Evolutionary conservation across 2,113 vertebrate genomes (phyloP), one percentile per base, ranked within the genome.

Genomic region (Xiphias gladius): DNA sequence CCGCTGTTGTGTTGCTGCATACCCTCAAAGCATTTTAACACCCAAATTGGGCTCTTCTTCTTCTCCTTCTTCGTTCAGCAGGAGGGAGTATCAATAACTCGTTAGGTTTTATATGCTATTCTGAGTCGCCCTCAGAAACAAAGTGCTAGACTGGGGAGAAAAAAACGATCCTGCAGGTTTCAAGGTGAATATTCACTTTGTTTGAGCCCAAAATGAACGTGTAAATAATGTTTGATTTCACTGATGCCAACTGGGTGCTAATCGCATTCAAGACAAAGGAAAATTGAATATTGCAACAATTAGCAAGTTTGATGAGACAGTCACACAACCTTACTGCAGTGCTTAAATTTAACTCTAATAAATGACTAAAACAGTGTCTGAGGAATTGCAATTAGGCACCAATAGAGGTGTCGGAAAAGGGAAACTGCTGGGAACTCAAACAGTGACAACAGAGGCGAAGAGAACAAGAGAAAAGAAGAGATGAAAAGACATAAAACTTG

Each of bases 331-430:
- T 48, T 22, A 50, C 14, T 37, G 79, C 64, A 12, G 76, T n/a
- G 83, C 84, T 90, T 93, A 90, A 91, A 93, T 91, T 92, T 91
- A 91, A 93, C 86, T 89, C 78, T 83, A 86, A 89, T 89, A 90
- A 90, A 91, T 83, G 71, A 88, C 86, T 90, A 89, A 92, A 93
- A 90, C 89, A 84, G 88, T 69, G 86, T 85, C 91, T 71, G 85
- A 90, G 89, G 90, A 93, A 89, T 93, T 81, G 77, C 37, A 91
- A 92, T 87, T 88, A 93, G 35, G 76, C 72, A 66, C 46, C 83
- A 70, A 84, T 65, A 26, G 75, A 91, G 87, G 89, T 89, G 87
- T 85, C 7, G 48, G 39, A 76, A 82, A 43, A 28, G 75, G 64
- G 19, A 81, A 89, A 79, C 80, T 0, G 74, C 63, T 4, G 80